These are phyloP conservation scores for Sinosuthora webbiana DNA, from an alignment of 2,113 vertebrate genomes.

Conservation along the genomic window DNA sequence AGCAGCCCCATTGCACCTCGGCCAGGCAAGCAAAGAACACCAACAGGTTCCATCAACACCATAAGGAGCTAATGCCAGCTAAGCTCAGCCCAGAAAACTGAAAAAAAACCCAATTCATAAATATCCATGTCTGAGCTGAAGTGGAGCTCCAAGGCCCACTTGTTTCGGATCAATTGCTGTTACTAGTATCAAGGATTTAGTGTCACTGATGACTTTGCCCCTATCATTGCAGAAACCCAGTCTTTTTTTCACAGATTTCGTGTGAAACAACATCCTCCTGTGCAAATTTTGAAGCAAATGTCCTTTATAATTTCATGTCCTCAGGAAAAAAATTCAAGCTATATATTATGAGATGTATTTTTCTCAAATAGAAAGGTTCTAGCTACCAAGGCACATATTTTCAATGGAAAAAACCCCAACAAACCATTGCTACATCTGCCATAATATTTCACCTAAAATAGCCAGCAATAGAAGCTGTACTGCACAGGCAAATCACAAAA, in stretches of 20 bases:
- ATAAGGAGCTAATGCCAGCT: not conserved
- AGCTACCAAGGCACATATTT: not conserved
- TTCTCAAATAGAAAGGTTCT: not conserved
- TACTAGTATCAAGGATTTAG: not conserved
- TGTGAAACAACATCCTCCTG: not conserved
- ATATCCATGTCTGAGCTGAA: not conserved
- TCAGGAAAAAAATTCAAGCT: not conserved
- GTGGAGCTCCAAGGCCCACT: not conserved
- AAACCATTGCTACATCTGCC: not conserved
- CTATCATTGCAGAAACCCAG: not conserved
- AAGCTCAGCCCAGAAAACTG: not conserved
- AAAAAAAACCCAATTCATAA: not conserved
- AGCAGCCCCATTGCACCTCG: not conserved
- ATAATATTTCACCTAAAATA: not conserved
- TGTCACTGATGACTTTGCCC: not conserved
- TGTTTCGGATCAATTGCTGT: not conserved
- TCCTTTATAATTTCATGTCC: not conserved
- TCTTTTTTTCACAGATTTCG: not conserved
- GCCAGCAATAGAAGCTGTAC: not conserved
- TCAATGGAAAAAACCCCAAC: not conserved
- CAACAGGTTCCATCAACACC: not conserved
- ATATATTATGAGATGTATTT: not conserved
- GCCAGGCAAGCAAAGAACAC: not conserved
- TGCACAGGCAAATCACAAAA: not conserved
- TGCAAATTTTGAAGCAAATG: not conserved